Conservation (phyloP, 2,797 vertebrate species). For the Periparus ater region DNA sequence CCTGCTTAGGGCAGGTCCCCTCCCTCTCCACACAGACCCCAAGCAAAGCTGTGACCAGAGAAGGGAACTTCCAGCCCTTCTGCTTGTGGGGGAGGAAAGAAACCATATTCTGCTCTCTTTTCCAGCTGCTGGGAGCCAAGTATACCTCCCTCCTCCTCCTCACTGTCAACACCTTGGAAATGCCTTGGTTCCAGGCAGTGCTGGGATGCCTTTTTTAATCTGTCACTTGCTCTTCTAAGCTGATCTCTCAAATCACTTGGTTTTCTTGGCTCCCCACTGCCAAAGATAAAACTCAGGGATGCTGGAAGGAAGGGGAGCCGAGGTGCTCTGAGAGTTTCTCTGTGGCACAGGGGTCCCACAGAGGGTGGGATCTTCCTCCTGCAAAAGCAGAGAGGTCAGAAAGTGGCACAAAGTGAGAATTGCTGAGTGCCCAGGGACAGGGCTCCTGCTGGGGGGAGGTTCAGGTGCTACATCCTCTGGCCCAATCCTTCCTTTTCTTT, state of each 20-base stretch:
- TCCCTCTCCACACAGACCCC: background rate
- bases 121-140: slow-evolving; percentile 46
- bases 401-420: background rate
- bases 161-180: slow-evolving; percentile 40
- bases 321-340: background rate
- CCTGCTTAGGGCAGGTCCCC: background rate
- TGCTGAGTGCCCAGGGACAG: background rate
- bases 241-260: background rate
- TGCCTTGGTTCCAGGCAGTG: background rate
- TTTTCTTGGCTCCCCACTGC: background rate
- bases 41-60: background rate
- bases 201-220: slow-evolving; percentile 6
- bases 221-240: background rate
- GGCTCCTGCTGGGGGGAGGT: background rate
- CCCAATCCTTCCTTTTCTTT: background rate
- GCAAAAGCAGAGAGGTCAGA: background rate
- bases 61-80: background rate
- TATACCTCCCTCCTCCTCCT: slow-evolving; percentile 41
- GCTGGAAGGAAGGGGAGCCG: background rate
- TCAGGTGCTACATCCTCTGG: background rate
- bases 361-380: background rate
- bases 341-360: too few relatives aligned
- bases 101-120: background rate
- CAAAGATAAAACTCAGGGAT: background rate
- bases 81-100: background rate